Evolutionary conservation across 2,888 invertebrate species (phyloP), one percentile per base, ranked within the genome.

Genomic region (Amphiduros pacificus): DNA sequence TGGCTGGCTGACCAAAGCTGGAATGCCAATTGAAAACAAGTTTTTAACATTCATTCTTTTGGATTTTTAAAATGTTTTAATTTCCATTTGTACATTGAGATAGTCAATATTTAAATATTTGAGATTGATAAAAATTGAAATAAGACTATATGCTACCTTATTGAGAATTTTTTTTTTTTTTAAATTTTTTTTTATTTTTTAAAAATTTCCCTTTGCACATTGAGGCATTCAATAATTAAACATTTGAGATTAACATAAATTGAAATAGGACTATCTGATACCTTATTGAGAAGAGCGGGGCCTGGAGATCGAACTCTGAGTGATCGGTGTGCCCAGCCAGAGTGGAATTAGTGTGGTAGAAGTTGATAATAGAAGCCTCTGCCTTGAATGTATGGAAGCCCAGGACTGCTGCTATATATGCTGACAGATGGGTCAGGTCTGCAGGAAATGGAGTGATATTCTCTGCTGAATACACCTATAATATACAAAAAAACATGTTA

Each of bases 281-380:
- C 92, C 92, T 92, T 72, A 93, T 87, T 0, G 98, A 98, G 75
- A 98, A 88, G 32, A 99, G 84, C 0, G 99, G 98, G 2, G 95
- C 94, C 29, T 88, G 86, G 51, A 90, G 84, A 83, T 93, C 90
- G 1, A 88, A 84, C 84, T 98, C 97, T 0, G 97, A 97, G 77
- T 92, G 91, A 83, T 99, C 99, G 0, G 92, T 93, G 78, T 99
- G 99, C 0, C 94, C 93, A 1, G 93, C 91, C 36, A 99, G 84
- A 1, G 93, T 93, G 0, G 95, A 94, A 75, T 94, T 92, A 85
- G 92, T 88, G 71, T 94, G 91, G 80, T 99, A 99, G 81, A 91
- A 98, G 84, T 99, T 99, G 0, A 98, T 88, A 73, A 99, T 98
- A 0, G 93, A 94, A 20, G 99, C 97, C 85, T 99, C 91, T 0